A percentile compares a stretch with the other conserved stretches of the same genome.
These are phyloP conservation scores for human DNA, from an alignment of 2,113 vertebrate genomes.

Conservation along the genomic window DNA sequence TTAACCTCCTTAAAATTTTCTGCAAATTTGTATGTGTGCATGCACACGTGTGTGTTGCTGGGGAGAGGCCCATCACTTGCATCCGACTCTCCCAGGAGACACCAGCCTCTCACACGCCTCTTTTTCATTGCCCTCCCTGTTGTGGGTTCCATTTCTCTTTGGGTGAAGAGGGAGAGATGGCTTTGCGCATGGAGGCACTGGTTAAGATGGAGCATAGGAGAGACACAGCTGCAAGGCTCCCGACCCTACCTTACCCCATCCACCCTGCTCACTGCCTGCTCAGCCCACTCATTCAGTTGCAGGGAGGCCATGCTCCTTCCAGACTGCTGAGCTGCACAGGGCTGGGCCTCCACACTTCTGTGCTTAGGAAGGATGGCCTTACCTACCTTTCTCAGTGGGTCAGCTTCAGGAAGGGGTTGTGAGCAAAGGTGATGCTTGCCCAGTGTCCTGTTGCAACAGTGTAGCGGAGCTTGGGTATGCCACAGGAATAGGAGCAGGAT, in stretches of 20 bases:
- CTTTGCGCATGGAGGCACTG: background rate
- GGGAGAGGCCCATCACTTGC: no score
- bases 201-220: background rate
- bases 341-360: background rate
- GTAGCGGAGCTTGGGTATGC: background rate
- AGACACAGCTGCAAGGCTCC: fast-evolving
- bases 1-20: background rate
- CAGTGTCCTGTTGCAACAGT: background rate
- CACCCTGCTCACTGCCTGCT: background rate
- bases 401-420: background rate
- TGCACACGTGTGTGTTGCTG: background rate
- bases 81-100: background rate
- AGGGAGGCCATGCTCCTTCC: no score
- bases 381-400: background rate
- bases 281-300: background rate
- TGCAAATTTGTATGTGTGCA: background rate
- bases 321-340: background rate
- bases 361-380: background rate
- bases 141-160: background rate
- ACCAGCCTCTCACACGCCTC: background rate
- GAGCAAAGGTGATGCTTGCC: background rate
- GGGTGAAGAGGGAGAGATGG: background rate
- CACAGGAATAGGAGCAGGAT: background rate
- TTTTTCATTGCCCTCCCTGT: background rate
- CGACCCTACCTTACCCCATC: fast-evolving